Conservation (phyloP, 2,797 vertebrate species). For the Falco cherrug region DNA sequence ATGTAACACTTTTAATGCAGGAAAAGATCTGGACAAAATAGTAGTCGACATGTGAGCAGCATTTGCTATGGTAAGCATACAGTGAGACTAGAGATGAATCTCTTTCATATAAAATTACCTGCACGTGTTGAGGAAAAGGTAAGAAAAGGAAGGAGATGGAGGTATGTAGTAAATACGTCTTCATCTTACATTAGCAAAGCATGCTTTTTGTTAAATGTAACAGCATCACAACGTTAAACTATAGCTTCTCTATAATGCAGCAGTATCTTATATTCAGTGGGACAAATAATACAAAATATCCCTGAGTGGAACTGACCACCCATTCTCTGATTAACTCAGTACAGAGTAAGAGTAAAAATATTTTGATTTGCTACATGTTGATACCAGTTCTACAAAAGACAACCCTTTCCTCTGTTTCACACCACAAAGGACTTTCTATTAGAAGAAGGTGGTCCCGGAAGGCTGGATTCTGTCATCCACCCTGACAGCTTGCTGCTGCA, state of each 20-base stretch:
- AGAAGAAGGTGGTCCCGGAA: not conserved
- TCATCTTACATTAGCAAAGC: not conserved
- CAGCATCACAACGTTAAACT: not conserved
- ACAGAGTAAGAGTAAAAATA: not conserved
- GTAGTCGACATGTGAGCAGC: conserved; percentile 19
- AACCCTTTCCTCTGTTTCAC: not conserved
- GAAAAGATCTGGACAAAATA: conserved; percentile 48
- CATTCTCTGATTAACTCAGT: not conserved
- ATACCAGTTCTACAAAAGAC: not conserved
- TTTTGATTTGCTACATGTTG: not conserved
- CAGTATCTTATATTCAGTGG: not conserved
- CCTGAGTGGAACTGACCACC: not conserved
- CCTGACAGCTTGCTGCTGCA: not conserved
- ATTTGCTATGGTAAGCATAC: conserved; percentile 26
- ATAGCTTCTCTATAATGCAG: not conserved
- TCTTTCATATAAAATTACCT: not conserved
- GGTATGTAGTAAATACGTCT: not conserved
- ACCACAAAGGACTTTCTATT: not conserved
- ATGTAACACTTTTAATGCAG: conserved; percentile 68
- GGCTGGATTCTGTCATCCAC: not conserved
- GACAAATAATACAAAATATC: not conserved
- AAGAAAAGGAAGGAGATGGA: not conserved
- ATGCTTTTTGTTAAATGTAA: not conserved
- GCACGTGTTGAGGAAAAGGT: not conserved
- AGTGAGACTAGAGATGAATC: conserved; percentile 24